Evolutionary conservation across 2,888 invertebrate genomes (phyloP), one percentile per base, ranked within the genome.

Genomic region (Leptinotarsa peninsularis): DNA sequence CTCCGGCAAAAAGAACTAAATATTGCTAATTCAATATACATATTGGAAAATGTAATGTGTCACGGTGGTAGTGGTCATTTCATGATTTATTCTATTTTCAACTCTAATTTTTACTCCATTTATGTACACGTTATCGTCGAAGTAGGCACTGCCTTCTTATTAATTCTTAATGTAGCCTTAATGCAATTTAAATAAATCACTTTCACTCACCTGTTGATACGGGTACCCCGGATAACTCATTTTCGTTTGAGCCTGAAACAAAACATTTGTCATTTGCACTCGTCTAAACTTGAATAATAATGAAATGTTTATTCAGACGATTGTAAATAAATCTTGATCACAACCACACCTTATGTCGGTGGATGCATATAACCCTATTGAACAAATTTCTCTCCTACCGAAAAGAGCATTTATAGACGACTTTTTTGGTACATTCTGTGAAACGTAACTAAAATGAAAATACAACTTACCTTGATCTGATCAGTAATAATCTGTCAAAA

Each of bases 171-270:
- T 54, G 18, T 54, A 18, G 10, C 7, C 18, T 10, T 13, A 13
- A 43, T 43, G 43, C 13, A 13, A 54, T 18, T 54, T 15, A 58
- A 14, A 15, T 58, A 58, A 58, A 58, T 58, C 14, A 66, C 67
- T 78, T 76, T 77, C 66, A 79, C 82, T 80, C 83, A 87, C 87
- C 87, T 86, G 86, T 80, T 84, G 84, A 82, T 86, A 84, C 33
- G 86, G 85, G 80, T 87, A 87, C 67, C 85, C 85, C 75, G 86
- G 85, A 79, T 87, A 85, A 79, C 86, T 87, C 87, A 87, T 87
- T 14, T 43, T 43, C 10, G 43, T 23, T 49, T 66, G 5, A 67
- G 67, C 71, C 60, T 74, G 71, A 70, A 71, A 75, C 71, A 60
- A 54, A 78, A 69, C 23, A 49, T 43, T 10, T 43, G 43, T 43